Evolutionary conservation across 2,113 vertebrate species (phyloP).

Genomic region (Pipa parva): DNA sequence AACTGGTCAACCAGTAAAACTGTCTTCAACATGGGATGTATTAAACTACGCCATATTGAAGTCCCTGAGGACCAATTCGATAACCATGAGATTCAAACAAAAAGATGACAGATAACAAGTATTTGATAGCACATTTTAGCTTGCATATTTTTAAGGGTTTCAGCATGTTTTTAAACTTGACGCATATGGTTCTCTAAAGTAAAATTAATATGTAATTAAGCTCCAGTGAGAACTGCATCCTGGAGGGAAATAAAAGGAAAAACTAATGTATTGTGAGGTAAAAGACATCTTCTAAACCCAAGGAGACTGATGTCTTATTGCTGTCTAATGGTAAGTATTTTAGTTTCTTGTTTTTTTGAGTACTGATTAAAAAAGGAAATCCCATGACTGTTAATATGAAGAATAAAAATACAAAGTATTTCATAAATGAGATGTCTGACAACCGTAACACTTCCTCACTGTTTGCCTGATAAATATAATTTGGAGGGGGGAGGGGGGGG

Average conservation of each 20-base stretch:
- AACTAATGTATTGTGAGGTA: neutral
- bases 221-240: neutral
- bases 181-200: neutral
- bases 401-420: constrained; percentile 82
- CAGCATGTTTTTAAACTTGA: neutral
- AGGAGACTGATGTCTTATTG: neutral
- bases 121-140: too few species aligned
- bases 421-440: constrained; percentile 79
- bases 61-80: neutral
- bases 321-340: constrained; percentile 44
- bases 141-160: neutral
- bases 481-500: constrained; percentile 78
- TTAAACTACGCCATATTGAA: too few species aligned
- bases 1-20: neutral
- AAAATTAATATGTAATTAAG: too few species aligned
- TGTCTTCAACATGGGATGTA: too few species aligned
- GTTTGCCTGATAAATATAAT: constrained; percentile 81
- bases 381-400: constrained; percentile 74
- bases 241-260: neutral
- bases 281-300: neutral
- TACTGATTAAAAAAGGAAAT: constrained; percentile 74
- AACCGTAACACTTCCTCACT: constrained; percentile 76
- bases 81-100: neutral
- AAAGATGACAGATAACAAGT: neutral
- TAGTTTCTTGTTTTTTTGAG: constrained; percentile 71